Percentiles rank a stretch among this genome's conserved stretches.
These are phyloP conservation scores for Callipepla californica DNA, from an alignment of 2,113 vertebrate species.

Conservation along the genomic window DNA sequence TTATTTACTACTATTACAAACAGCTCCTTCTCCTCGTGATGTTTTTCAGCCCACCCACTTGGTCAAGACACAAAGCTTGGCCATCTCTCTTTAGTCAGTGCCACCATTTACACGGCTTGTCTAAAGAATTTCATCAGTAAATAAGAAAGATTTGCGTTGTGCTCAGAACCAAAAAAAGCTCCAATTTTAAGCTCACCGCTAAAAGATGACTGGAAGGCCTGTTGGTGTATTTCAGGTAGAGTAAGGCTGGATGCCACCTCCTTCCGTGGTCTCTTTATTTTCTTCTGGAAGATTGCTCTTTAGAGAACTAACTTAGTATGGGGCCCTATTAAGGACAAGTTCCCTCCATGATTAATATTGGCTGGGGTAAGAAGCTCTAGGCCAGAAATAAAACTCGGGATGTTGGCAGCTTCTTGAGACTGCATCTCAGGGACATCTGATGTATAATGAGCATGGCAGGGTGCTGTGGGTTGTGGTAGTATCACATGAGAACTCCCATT, in stretches of 20 bases:
- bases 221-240: neutral
- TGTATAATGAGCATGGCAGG: fast-evolving
- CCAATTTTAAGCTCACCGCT: neutral
- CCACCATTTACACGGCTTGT: neutral
- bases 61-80: fast-evolving
- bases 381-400: neutral
- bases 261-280: neutral
- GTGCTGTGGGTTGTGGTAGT: neutral
- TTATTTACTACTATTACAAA: neutral
- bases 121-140: neutral
- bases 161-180: neutral
- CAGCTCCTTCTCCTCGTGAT: neutral
- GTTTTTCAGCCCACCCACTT: neutral
- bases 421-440: neutral
- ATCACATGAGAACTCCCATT: neutral
- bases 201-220: neutral
- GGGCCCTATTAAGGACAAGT: neutral
- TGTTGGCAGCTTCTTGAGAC: neutral
- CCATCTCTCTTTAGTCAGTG: neutral
- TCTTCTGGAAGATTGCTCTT: neutral
- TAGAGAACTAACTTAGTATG: neutral
- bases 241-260: neutral
- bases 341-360: neutral
- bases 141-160: neutral
- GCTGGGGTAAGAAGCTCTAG: neutral